Evolutionary conservation across 2,888 invertebrate genomes (phyloP).

Genomic region (Gasteruption jaculator): DNA sequence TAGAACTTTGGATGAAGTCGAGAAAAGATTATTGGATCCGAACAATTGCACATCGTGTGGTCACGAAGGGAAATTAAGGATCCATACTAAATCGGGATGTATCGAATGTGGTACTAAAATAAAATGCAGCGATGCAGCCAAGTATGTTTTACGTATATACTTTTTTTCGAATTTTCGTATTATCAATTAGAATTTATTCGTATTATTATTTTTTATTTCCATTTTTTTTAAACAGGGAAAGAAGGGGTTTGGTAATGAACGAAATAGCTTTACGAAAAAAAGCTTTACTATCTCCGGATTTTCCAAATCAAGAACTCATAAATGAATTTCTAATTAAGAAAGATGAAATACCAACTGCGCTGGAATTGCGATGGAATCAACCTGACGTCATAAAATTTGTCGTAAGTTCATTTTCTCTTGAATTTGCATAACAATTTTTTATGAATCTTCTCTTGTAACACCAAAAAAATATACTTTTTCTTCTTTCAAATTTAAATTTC

Average conservation of each 20-base stretch:
- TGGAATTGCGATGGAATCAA: slow-evolving; percentile 60
- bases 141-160: slow-evolving; percentile 48
- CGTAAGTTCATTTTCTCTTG: slow-evolving; percentile 51
- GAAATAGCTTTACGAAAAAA: slow-evolving; percentile 67
- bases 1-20: slow-evolving; percentile 55
- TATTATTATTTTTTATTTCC: too few relatives aligned
- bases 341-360: slow-evolving; percentile 52
- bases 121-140: slow-evolving; percentile 63
- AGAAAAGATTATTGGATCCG: slow-evolving; percentile 56
- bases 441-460: too few relatives aligned
- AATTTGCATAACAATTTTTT: slow-evolving; percentile 1
- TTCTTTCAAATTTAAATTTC: too few relatives aligned
- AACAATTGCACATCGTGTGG: slow-evolving; percentile 69
- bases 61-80: slow-evolving; percentile 61
- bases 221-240: slow-evolving; percentile 54
- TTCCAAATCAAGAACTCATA: slow-evolving; percentile 71
- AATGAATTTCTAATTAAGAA: slow-evolving; percentile 66
- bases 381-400: slow-evolving; percentile 70
- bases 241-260: slow-evolving; percentile 62
- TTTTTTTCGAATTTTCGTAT: slow-evolving; percentile 6
- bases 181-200: too few relatives aligned
- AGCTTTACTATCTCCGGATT: slow-evolving; percentile 60
- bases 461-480: too few relatives aligned
- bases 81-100: slow-evolving; percentile 66
- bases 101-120: slow-evolving; percentile 58